phyloP scores from a whole-genome alignment of 2,113 vertebrate species.

The Tachysurus vachellii region DNA sequence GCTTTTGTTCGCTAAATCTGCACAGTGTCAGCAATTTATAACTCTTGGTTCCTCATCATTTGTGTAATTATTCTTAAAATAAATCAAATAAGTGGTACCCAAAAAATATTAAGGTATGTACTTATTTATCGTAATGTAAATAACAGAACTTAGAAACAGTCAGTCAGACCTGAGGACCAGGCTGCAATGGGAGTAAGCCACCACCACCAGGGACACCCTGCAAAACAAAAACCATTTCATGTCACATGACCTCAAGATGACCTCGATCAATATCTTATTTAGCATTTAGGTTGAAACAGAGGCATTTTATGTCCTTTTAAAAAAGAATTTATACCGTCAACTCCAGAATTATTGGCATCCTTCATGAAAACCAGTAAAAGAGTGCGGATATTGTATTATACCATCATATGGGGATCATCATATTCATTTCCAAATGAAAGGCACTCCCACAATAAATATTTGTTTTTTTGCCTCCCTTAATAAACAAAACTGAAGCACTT shows the following conservation, averaged over 20 bases:
- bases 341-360: constrained; percentile 6
- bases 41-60: background rate
- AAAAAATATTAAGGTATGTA: background rate
- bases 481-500: background rate
- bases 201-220: constrained; percentile 88
- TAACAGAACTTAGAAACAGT: background rate
- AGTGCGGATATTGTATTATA: background rate
- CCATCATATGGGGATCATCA: background rate
- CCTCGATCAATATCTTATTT: background rate
- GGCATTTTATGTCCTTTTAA: background rate
- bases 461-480: background rate
- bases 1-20: background rate
- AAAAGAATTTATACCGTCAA: background rate
- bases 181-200: constrained; percentile 75
- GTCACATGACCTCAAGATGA: background rate
- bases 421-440: background rate
- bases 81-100: too few relatives aligned
- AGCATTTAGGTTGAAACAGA: too few relatives aligned
- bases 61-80: background rate
- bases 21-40: background rate
- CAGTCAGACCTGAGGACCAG: constrained; percentile 86
- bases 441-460: background rate
- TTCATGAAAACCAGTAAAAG: background rate
- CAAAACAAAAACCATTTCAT: constrained; percentile 63
- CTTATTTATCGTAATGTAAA: background rate